phyloP scores from a whole-genome alignment of 2,888 invertebrate species.

The Antitype chi region DNA sequence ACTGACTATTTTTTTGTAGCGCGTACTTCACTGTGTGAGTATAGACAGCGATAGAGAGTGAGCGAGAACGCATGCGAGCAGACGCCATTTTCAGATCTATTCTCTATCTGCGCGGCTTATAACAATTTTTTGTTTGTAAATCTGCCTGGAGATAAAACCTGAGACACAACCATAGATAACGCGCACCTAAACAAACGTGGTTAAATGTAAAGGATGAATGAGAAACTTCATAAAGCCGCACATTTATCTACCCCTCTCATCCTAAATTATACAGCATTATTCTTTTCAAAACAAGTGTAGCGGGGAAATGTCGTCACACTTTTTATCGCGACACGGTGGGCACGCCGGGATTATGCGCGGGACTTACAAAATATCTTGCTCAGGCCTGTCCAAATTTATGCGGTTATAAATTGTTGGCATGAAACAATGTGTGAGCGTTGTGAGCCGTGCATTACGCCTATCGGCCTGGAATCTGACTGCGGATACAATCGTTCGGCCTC shows the following conservation, averaged over 20 bases:
- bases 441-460: constrained; percentile 71
- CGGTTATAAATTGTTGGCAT: constrained; percentile 78
- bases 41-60: too few species aligned
- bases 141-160: constrained; percentile 24
- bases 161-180: constrained; percentile 28
- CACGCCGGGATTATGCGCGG: constrained; percentile 68
- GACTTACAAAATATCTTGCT: constrained; percentile 74
- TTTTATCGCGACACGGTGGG: constrained; percentile 70
- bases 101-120: too few species aligned
- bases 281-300: constrained; percentile 70
- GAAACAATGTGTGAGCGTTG: constrained; percentile 75
- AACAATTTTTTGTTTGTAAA: constrained; percentile 11
- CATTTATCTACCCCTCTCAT: constrained; percentile 71
- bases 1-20: too few species aligned
- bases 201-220: constrained; percentile 60
- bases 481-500: constrained; percentile 79
- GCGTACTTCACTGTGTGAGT: too few species aligned
- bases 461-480: constrained; percentile 75
- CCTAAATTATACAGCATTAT: constrained; percentile 74
- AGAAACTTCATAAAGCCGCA: constrained; percentile 64
- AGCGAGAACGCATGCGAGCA: too few species aligned
- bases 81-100: too few species aligned
- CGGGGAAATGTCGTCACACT: constrained; percentile 71
- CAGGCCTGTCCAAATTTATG: constrained; percentile 74
- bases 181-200: constrained; percentile 70